Evolutionary conservation across 2,888 invertebrate species (phyloP).

Genomic region (Sesia apiformis): DNA sequence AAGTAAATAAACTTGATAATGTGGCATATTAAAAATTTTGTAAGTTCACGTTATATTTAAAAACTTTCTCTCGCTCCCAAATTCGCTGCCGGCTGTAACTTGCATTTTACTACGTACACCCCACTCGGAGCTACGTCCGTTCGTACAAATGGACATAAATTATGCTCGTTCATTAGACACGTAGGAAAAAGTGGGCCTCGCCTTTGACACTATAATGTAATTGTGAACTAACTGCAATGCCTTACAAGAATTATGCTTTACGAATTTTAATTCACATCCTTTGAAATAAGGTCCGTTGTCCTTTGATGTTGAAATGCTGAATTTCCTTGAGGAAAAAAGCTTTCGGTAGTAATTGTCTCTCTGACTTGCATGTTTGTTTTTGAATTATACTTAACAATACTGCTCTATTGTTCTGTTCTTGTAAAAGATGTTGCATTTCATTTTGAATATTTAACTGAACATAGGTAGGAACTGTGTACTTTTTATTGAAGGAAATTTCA

Average conservation of each 20-base stretch:
- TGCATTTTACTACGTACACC: slow-evolving; percentile 1
- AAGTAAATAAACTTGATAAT: too few relatives aligned
- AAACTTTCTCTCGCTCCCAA: not conserved
- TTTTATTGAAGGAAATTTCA: too few relatives aligned
- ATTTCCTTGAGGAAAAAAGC: not conserved
- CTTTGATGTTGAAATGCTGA: not conserved
- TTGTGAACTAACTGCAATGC: slow-evolving; percentile 16
- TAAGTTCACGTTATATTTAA: too few relatives aligned
- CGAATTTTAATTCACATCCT: not conserved
- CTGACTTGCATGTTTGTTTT: not conserved
- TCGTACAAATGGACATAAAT: slow-evolving; percentile 43
- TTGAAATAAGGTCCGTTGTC: not conserved
- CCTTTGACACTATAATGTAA: slow-evolving; percentile 40
- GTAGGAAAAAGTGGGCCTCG: slow-evolving; percentile 32
- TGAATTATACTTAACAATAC: not conserved
- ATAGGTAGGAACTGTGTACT: too few relatives aligned
- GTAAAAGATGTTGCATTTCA: not conserved
- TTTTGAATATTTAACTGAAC: too few relatives aligned
- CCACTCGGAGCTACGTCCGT: slow-evolving; percentile 8
- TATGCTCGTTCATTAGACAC: slow-evolving; percentile 42
- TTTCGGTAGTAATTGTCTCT: not conserved
- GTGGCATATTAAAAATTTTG: too few relatives aligned
- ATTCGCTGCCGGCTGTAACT: slow-evolving; percentile 6
- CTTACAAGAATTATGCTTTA: not conserved
- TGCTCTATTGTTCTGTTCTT: not conserved